Base-by-base conservation (phyloP, 2,113 vertebrate genomes). In the Notothenia rossii region DNA sequence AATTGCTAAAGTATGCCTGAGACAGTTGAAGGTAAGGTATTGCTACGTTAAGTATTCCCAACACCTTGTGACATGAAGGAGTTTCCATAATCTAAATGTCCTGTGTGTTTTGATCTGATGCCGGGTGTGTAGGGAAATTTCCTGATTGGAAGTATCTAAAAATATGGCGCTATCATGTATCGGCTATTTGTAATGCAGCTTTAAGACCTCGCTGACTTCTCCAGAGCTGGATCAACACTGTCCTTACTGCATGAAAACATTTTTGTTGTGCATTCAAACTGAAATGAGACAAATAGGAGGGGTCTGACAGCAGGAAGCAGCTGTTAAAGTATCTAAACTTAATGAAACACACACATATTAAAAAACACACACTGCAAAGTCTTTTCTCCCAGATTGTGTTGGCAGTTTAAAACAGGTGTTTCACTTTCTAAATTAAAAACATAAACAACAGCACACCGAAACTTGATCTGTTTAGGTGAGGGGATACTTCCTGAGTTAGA, bases 91-190 rank as follows among this genome's bases (percentile, higher is more conserved):
- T 45, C 20, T 20, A 2, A 4, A 7, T 13, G 4, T 33, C 12
- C 14, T 11, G 22, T 10, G 1, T 82, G 64, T 72, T 75, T 65
- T 85, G 79, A 74, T 75, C 51, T 71, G 45, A 13, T 56, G 40
- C 48, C 59, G 58, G 55, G 50, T 68, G 76, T 46, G 63, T 46
- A 4, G 9, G 59, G 18, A 63, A 71, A 70, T 65, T 63, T 85
- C 82, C 72, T 68, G 84, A 86, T 78, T 81, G 56, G 75, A 73
- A 62, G 88, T 7, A 54, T 79, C 91, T 92, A 92, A 88, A 92
- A 93, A 93, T 93, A 93, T 64, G 61, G 17, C 3, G 65, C 85
- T 92, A 85, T 93, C 91, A 79, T 77, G 70, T 88, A 86, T 83
- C 89, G 36, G 70, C 87, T 90, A 75, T 90, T 86, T 83, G 89